These are phyloP conservation scores for Tenodera sinensis DNA, from an alignment of 2,888 invertebrate species.

Conservation along the genomic window DNA sequence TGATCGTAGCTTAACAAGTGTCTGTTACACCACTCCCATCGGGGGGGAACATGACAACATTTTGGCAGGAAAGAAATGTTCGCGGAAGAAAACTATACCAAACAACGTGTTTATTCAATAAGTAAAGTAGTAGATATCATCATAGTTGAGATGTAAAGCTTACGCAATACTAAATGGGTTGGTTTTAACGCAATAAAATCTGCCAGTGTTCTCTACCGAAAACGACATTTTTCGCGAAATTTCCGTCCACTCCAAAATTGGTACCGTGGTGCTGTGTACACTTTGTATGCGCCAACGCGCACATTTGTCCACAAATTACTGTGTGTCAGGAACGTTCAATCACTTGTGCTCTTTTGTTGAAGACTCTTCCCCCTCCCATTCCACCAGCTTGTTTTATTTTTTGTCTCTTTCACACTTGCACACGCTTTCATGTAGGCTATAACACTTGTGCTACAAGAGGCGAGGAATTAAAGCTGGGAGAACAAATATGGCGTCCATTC, in stretches of 20 bases:
- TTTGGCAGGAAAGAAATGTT: background rate
- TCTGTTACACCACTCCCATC: constrained; percentile 30
- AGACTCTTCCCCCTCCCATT: background rate
- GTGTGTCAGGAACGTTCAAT: constrained; percentile 29
- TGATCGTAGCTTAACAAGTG: constrained; percentile 23
- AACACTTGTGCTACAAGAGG: background rate
- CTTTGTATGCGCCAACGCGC: constrained; percentile 21
- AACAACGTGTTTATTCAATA: background rate
- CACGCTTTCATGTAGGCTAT: background rate
- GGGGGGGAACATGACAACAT: background rate
- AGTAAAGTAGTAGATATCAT: too few relatives aligned
- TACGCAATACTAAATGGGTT: too few relatives aligned
- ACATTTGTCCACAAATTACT: constrained; percentile 27
- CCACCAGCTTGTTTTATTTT: background rate
- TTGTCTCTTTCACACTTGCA: background rate
- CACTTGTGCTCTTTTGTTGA: constrained; percentile 20
- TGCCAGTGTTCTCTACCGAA: too few relatives aligned
- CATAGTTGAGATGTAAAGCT: too few relatives aligned
- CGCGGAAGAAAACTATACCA: background rate
- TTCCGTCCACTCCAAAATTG: background rate
- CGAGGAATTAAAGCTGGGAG: background rate
- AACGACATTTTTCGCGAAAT: background rate
- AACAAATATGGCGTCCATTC: constrained; percentile 12
- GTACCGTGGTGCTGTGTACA: background rate
- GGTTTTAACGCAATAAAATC: too few relatives aligned